Evolutionary conservation across 1,140 invertebrate species (phyloP), one percentile per base, ranked within the genome.

Genomic region (Aplysia californica): DNA sequence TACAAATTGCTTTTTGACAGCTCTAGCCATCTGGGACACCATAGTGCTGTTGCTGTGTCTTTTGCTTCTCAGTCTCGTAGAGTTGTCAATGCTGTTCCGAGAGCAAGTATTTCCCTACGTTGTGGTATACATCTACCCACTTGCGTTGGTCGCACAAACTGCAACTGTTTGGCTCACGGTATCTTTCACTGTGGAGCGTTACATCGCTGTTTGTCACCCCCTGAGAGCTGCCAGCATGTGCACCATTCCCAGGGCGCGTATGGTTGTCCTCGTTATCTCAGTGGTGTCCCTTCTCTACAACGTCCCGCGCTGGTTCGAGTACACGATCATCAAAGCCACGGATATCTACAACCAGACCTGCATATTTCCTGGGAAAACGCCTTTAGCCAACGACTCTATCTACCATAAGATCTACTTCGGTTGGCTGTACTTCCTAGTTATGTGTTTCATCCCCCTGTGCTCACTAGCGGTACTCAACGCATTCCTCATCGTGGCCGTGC

Each of bases 191-290:
- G 92, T 98, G 80, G 97, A 99, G 89, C 92, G 97, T 61, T 99
- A 97, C 90, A 95, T 99, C 55, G 97, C 97, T 0, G 97, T 99
- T 0, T 98, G 97, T 86, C 96, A 98, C 89, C 97, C 97, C 0
- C 91, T 98, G 10, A 92, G 93, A 77, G 96, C 96, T 0, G 92
- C 95, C 59, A 94, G 94, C 0, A 92, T 98, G 64, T 98, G 97
- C 89, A 98, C 96, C 0, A 96, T 96, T 83, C 94, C 95, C 1
- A 91, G 97, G 44, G 96, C 97, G 3, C 92, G 95, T 44, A 92
- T 95, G 77, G 96, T 96, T 83, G 95, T 98, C 10, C 87, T 95
- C 1, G 90, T 93, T n/a, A 96, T 97, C 76, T 93, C 95, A 0
- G 87, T 95, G 39, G 94, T 96, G 82, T 94, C 96, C 0, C 89